Base-by-base conservation (phyloP, 2,113 vertebrate genomes). In the Meleagris gallopavo region DNA sequence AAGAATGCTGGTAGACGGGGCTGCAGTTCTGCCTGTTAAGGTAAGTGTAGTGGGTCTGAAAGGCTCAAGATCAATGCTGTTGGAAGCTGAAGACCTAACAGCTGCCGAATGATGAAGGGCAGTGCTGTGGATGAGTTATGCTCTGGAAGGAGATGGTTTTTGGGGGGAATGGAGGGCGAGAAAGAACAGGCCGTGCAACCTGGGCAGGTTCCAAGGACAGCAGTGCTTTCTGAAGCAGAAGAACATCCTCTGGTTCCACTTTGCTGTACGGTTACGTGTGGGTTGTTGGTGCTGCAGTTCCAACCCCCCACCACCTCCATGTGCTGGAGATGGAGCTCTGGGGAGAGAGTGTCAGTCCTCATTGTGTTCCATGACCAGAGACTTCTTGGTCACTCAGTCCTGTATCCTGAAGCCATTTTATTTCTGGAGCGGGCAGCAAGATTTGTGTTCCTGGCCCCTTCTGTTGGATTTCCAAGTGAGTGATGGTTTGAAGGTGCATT, bases 251-350 rank as follows among this genome's bases (percentile, higher is more conserved):
- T 34, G 64, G 29, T 52, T 57, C 60, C 18, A 5, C 11, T 41
- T 40, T 2, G 5, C 27, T 12, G 40, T 16, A 0, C 3, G 15
- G 45, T 24, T 32, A 4, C 0, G 0, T 7, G 29, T 12, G n/a
- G 30, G 27, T 71, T 11, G 2, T 17, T 24, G 30, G 19, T 52
- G 41, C 79, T 79, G 32, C 61, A n/a, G 57, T 45, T 30, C 3
- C 11, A 25, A 6, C 12, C 41, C 32, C 32, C 30, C 64, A 0
- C 24, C 13, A 3, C 16, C 43, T 38, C 24, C 3, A 1, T 0
- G 6, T 41, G 27, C 41, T 13, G 57, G 3, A 5, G 43, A 13
- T 0, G 32, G 72, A 60, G 45, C 32, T 58, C 22, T 16, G 3
- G 61, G 30, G 18, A 17, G 0, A 1, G 27, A 30, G 25, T 18